Percentiles rank a stretch among this genome's conserved stretches.
These are phyloP conservation scores for Lethrus apterus DNA, from an alignment of 1,140 invertebrate species.

Conservation along the genomic window DNA sequence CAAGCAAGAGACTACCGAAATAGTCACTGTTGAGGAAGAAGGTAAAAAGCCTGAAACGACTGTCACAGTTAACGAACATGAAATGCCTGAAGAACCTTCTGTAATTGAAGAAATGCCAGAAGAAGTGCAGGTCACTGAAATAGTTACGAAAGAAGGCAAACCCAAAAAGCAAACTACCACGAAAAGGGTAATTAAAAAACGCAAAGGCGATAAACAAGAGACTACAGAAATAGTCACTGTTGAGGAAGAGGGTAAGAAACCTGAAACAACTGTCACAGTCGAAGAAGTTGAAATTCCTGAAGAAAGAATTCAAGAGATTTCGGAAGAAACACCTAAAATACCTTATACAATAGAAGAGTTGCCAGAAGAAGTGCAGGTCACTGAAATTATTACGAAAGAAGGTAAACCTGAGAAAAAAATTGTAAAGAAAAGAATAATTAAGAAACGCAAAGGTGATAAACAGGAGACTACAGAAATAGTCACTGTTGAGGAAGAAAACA, in stretches of 20 bases:
- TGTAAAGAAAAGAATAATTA: slow-evolving; percentile 31
- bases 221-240: slow-evolving; percentile 33
- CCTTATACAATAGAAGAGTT: slow-evolving; percentile 28
- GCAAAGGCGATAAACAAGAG: slow-evolving; percentile 26
- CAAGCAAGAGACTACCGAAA: slow-evolving; percentile 34
- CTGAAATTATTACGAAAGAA: slow-evolving; percentile 39
- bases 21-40: slow-evolving; percentile 35
- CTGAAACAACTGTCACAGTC: slow-evolving; percentile 34
- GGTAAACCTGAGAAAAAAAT: slow-evolving; percentile 37
- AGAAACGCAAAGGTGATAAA: slow-evolving; percentile 27
- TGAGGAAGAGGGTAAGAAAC: slow-evolving; percentile 31
- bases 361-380: slow-evolving; percentile 41
- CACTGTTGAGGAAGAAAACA: slow-evolving; percentile 33
- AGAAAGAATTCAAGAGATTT: slow-evolving; percentile 12
- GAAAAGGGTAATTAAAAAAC: slow-evolving; percentile 34
- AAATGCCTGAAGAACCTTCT: slow-evolving; percentile 15
- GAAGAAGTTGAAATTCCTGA: slow-evolving; percentile 22
- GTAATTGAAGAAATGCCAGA: slow-evolving; percentile 32
- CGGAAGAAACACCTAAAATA: slow-evolving; percentile 22
- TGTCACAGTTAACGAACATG: slow-evolving; percentile 24
- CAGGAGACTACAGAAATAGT: slow-evolving; percentile 33
- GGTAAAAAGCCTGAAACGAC: slow-evolving; percentile 33
- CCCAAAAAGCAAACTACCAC: slow-evolving; percentile 27
- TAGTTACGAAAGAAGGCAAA: slow-evolving; percentile 35
- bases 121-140: slow-evolving; percentile 38